Conservation (phyloP, 1,140 invertebrate genomes). For the Brachionus koreanus region DNA sequence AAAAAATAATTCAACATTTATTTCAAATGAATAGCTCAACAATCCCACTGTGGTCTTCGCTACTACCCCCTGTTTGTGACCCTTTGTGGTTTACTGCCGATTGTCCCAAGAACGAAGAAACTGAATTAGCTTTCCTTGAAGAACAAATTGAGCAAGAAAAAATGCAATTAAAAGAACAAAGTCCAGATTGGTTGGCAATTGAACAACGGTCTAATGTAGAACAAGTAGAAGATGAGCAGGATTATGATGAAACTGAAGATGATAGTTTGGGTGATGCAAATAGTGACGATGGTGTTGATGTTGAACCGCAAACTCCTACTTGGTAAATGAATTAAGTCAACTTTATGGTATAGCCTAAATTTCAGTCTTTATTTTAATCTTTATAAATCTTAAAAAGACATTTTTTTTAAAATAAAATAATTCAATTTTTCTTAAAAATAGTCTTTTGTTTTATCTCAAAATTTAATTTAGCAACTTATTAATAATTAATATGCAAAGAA, state of each 20-base stretch:
- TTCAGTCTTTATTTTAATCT: background rate
- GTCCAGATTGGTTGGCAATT: constrained; percentile 27
- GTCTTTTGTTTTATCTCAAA: too few relatives aligned
- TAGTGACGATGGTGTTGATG: constrained; percentile 15
- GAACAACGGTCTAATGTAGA: constrained; percentile 20
- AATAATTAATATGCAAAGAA: too few relatives aligned
- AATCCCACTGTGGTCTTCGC: constrained; percentile 5
- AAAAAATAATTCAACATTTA: background rate
- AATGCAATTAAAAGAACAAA: constrained; percentile 39
- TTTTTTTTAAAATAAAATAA: too few relatives aligned
- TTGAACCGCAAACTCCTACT: constrained; percentile 30
- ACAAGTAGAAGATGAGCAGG: constrained; percentile 37
- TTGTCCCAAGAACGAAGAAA: constrained; percentile 34
- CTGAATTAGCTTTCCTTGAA: constrained; percentile 29
- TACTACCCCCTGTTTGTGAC: constrained; percentile 31
- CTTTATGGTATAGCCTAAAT: background rate
- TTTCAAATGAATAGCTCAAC: constrained; percentile 43
- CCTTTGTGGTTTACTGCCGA: constrained; percentile 40
- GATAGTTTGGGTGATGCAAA: constrained; percentile 28
- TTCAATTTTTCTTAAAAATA: too few relatives aligned
- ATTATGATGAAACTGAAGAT: constrained; percentile 41
- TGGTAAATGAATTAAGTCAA: constrained; percentile 32
- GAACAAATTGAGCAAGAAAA: constrained; percentile 42
- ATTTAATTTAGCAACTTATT: too few relatives aligned
- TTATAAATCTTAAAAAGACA: too few relatives aligned